Evolutionary conservation across 2,888 invertebrate species (phyloP).

Genomic region (Vanessa cardui): DNA sequence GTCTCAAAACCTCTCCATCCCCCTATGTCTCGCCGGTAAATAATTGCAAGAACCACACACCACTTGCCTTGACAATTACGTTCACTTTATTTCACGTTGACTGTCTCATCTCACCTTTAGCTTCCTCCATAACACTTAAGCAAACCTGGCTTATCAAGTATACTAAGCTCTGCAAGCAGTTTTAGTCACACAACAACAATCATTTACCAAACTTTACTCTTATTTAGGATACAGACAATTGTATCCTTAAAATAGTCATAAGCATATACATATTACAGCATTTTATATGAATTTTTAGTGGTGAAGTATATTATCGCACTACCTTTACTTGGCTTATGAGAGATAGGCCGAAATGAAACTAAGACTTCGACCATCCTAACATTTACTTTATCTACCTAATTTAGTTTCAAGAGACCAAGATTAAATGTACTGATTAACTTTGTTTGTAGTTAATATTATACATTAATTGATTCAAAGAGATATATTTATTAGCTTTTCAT

Average conservation of each 20-base stretch:
- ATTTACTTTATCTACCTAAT: too few relatives aligned
- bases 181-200: neutral
- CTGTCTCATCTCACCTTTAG: slow-evolving; percentile 38
- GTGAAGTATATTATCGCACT: too few relatives aligned
- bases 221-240: neutral
- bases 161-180: neutral
- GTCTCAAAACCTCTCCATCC: slow-evolving; percentile 70
- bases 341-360: too few relatives aligned
- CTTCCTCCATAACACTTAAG: slow-evolving; percentile 33
- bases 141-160: slow-evolving; percentile 13
- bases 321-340: too few relatives aligned
- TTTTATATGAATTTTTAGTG: too few relatives aligned
- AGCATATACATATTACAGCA: too few relatives aligned
- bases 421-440: too few relatives aligned
- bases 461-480: neutral
- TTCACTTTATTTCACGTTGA: slow-evolving; percentile 65
- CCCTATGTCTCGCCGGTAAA: slow-evolving; percentile 76
- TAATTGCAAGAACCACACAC: slow-evolving; percentile 71
- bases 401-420: too few relatives aligned
- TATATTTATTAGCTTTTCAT: too few relatives aligned
- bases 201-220: neutral
- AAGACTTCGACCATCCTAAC: too few relatives aligned
- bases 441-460: neutral
- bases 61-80: slow-evolving; percentile 74
- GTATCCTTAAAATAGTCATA: too few relatives aligned